phyloP scores from a whole-genome alignment of 53 echinoderm and acorn worm species.

The Antedon mediterranea region DNA sequence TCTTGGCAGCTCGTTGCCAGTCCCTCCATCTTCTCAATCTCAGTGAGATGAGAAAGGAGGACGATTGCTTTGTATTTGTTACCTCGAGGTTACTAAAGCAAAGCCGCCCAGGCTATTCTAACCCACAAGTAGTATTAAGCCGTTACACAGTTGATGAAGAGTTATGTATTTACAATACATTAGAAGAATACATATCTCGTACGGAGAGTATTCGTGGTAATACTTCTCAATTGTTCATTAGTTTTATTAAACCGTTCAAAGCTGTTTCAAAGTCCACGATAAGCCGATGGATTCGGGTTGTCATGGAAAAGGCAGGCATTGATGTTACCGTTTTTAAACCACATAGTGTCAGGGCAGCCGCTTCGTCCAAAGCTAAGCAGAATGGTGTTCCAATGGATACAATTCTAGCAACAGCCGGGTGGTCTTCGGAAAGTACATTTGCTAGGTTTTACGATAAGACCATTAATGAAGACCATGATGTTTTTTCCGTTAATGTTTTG shows the following conservation, averaged over 20 bases:
- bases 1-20: constrained; percentile 17
- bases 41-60: not conserved
- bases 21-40: constrained; percentile 11
- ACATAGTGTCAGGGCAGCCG: constrained; percentile 26
- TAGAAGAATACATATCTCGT: not conserved
- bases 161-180: constrained; percentile 2
- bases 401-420: constrained; percentile 7
- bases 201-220: not conserved
- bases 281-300: constrained; percentile 12
- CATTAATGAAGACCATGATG: not conserved
- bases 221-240: constrained; percentile 6
- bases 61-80: constrained; percentile 13
- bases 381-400: constrained; percentile 14
- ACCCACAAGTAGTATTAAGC: not conserved
- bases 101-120: constrained; percentile 23
- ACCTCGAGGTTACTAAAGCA: constrained; percentile 15
- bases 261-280: constrained; percentile 7
- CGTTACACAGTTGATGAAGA: not conserved
- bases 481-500: not conserved
- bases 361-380: constrained; percentile 4
- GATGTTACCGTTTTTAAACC: constrained; percentile 7
- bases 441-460: constrained; percentile 21
- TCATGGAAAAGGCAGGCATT: constrained; percentile 7
- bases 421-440: constrained; percentile 18
- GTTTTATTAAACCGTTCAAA: not conserved